Conservation (phyloP, 2,113 vertebrate species). For the Vulpes ferrilata region DNA sequence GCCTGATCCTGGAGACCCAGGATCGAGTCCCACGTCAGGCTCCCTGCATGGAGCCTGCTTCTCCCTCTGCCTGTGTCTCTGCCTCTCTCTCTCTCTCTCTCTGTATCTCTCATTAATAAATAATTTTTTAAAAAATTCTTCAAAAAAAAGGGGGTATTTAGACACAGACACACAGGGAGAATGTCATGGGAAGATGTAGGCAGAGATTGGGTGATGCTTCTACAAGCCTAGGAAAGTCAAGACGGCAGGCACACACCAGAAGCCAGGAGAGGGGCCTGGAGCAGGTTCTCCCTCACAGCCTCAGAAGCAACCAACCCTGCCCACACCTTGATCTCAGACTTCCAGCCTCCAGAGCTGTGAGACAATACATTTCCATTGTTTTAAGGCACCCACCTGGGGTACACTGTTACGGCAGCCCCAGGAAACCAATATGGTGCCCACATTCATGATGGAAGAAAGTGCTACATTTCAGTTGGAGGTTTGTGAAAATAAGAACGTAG, state of each 20-base stretch:
- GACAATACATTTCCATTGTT: accelerated
- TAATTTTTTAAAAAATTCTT: too few species aligned
- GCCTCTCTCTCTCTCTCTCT: too few species aligned
- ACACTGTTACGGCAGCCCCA: background rate
- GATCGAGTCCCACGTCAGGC: too few species aligned
- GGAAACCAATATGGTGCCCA: accelerated
- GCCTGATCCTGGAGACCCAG: too few species aligned
- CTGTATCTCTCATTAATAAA: too few species aligned
- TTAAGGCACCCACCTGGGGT: background rate
- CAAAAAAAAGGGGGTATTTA: background rate
- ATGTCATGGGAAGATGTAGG: accelerated
- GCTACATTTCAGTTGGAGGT: background rate
- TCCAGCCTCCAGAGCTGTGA: background rate
- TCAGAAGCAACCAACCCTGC: background rate
- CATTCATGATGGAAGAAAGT: background rate
- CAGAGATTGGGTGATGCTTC: background rate
- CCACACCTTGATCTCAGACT: too few species aligned
- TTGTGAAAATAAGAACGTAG: background rate
- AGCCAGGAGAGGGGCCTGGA: accelerated
- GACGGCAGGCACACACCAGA: background rate
- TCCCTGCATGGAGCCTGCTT: too few species aligned
- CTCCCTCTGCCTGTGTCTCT: too few species aligned
- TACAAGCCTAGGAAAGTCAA: background rate
- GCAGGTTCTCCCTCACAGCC: background rate
- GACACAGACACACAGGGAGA: background rate